Conservation (phyloP, 2,888 invertebrate species). For the Torymus texanus region DNA sequence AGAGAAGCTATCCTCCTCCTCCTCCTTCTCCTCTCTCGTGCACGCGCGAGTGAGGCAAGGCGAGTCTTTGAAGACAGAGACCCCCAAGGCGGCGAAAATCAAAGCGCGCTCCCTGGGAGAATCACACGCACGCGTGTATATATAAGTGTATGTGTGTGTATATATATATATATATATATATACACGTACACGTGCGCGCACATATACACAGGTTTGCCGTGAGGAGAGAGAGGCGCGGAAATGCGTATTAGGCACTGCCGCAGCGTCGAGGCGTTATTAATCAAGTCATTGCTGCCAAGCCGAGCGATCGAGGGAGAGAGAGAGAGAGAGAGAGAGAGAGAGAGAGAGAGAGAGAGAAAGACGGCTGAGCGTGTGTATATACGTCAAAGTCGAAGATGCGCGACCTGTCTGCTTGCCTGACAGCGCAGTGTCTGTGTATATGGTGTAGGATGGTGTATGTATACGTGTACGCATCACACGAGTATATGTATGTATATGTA, state of each 20-base stretch:
- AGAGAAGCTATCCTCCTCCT: constrained; percentile 8
- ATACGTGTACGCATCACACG: neutral
- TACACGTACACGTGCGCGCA: constrained; percentile 43
- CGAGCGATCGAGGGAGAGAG: constrained; percentile 55
- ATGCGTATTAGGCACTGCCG: constrained; percentile 65
- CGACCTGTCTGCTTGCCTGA: constrained; percentile 8
- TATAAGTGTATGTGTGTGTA: too few species aligned
- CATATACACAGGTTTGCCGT: constrained; percentile 12
- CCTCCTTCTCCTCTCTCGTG: neutral
- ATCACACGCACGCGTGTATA: constrained; percentile 16
- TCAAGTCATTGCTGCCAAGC: constrained; percentile 70
- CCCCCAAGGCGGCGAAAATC: constrained; percentile 53
- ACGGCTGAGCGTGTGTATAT: constrained; percentile 52
- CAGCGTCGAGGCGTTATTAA: constrained; percentile 69
- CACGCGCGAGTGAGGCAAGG: constrained; percentile 6
- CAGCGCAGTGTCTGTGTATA: neutral
- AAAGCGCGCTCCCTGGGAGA: constrained; percentile 49
- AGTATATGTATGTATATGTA: too few species aligned
- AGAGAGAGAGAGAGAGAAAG: constrained; percentile 54
- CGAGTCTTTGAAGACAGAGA: constrained; percentile 13
- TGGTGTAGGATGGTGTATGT: neutral
- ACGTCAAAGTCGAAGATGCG: constrained; percentile 42
- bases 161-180: neutral
- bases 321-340: constrained; percentile 50
- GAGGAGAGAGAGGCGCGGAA: constrained; percentile 55